phyloP scores from a whole-genome alignment of 2,113 vertebrate species.

The Gambusia affinis region DNA sequence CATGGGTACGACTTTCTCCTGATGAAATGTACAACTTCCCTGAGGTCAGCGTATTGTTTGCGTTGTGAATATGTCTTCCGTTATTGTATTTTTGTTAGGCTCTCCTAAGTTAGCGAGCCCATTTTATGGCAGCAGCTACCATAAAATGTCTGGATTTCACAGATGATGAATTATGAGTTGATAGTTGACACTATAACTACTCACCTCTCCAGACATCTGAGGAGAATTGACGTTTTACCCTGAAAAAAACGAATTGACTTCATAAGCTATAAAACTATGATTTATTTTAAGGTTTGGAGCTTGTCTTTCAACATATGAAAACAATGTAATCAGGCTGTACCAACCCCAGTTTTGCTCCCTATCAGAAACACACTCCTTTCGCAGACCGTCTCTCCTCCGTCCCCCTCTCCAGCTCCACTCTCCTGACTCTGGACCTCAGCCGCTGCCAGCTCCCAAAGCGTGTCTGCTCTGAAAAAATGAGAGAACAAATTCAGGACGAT shows the following conservation, averaged over 20 bases:
- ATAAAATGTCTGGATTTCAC: too few species aligned
- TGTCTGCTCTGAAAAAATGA: constrained; percentile 76
- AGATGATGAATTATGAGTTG: too few species aligned
- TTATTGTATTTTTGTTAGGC: too few species aligned
- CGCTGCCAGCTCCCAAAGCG: constrained; percentile 91
- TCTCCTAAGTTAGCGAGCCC: too few species aligned
- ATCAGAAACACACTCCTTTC: constrained; percentile 90
- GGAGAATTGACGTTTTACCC: constrained; percentile 94
- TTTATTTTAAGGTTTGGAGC: neutral
- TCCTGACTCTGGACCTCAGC: constrained; percentile 82
- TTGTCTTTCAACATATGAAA: neutral
- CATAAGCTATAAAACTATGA: neutral
- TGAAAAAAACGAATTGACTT: constrained; percentile 21
- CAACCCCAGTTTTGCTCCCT: constrained; percentile 92
- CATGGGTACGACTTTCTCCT: too few species aligned
- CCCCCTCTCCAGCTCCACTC: constrained; percentile 48
- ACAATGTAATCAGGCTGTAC: neutral
- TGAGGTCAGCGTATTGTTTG: too few species aligned
- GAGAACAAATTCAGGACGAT: neutral
- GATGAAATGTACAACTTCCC: too few species aligned
- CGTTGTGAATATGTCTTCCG: too few species aligned
- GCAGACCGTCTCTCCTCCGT: constrained; percentile 56
- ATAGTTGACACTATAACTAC: constrained; percentile 19
- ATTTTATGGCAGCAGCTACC: too few species aligned
- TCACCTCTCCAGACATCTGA: constrained; percentile 93